These are phyloP conservation scores for Psettodes erumei DNA, from an alignment of 2,113 vertebrate species.

Conservation along the genomic window DNA sequence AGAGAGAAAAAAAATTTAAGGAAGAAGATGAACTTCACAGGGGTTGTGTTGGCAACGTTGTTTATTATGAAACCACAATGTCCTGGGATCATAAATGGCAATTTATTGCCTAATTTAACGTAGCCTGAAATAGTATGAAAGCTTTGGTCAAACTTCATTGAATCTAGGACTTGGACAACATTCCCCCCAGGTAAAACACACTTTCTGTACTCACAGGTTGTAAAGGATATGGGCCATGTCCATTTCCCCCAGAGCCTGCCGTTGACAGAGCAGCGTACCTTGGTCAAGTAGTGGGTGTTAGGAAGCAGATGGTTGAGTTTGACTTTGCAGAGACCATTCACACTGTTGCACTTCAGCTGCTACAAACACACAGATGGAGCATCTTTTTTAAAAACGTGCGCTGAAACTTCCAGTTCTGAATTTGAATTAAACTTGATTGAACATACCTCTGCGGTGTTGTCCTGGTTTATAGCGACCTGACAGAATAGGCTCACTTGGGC, in stretches of 20 bases:
- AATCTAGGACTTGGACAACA: not conserved
- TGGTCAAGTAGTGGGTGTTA: slow-evolving; percentile 54
- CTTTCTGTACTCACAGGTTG: slow-evolving; percentile 60
- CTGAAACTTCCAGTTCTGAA: not conserved
- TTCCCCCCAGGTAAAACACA: not conserved
- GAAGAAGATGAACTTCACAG: too few relatives aligned
- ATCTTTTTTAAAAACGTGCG: not conserved
- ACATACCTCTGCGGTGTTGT: slow-evolving; percentile 19
- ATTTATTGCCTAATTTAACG: not conserved
- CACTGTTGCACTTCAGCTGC: slow-evolving; percentile 37
- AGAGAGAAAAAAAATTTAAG: not conserved
- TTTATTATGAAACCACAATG: not conserved
- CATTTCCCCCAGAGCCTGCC: slow-evolving; percentile 60
- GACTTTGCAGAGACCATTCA: slow-evolving; percentile 12
- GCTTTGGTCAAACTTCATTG: not conserved
- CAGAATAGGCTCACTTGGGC: slow-evolving; percentile 52
- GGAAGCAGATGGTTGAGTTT: slow-evolving; percentile 60
- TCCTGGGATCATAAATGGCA: not conserved
- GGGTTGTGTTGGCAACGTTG: too few relatives aligned
- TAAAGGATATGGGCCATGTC: slow-evolving; percentile 27
- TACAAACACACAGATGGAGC: slow-evolving; percentile 9
- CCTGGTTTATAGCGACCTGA: slow-evolving; percentile 46
- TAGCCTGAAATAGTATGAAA: not conserved
- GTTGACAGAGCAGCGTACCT: slow-evolving; percentile 58
- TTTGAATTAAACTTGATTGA: not conserved